phyloP scores from a whole-genome alignment of 1,140 invertebrate genomes.

The Trichonephila inaurata region DNA sequence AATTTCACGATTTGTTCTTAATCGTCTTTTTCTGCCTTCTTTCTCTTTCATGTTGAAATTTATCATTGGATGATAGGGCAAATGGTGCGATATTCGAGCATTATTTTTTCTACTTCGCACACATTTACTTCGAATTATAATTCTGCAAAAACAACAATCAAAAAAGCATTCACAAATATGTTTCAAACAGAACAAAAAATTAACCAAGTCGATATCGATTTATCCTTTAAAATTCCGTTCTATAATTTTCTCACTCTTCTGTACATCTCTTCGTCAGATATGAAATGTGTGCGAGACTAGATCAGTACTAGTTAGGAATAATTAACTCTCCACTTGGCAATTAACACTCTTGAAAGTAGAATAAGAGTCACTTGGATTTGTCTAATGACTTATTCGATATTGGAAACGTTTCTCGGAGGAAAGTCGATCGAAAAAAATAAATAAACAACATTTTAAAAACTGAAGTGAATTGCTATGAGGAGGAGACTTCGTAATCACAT shows the following conservation, averaged over 20 bases:
- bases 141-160: no score
- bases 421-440: neutral
- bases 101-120: no score
- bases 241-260: neutral
- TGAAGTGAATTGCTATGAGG: neutral
- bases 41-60: no score
- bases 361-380: neutral
- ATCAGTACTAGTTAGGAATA: neutral
- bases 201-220: no score
- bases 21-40: no score
- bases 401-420: neutral
- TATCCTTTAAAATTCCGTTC: neutral
- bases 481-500: neutral
- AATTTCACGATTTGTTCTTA: no score
- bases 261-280: neutral
- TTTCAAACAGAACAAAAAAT: no score
- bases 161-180: no score
- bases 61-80: no score
- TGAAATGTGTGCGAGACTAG: neutral
- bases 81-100: no score
- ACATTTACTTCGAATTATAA: no score
- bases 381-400: conserved; percentile 5
- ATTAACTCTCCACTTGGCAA: conserved; percentile 3
- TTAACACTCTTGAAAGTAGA: neutral
- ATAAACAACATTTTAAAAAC: no score